A percentile compares a stretch with the other conserved stretches of the same genome.
phyloP scores from a whole-genome alignment of 2,888 invertebrate species.

The Amiota communis region DNA sequence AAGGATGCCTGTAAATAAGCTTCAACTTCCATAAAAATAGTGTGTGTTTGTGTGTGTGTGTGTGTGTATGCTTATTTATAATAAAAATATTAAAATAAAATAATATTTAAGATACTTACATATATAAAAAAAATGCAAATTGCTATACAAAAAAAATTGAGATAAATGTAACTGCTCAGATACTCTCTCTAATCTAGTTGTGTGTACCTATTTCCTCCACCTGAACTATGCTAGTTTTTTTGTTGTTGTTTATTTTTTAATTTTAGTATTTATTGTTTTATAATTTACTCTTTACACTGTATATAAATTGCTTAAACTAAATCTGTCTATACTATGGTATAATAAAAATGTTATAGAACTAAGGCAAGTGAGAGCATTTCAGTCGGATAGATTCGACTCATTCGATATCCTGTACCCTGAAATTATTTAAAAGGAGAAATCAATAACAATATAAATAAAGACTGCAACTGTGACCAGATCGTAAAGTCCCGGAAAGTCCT shows the following conservation, averaged over 20 bases:
- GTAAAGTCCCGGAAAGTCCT: too few relatives aligned
- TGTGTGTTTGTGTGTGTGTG: neutral
- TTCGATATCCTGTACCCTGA: too few relatives aligned
- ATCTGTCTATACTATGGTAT: too few relatives aligned
- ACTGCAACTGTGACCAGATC: too few relatives aligned
- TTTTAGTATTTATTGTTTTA: neutral
- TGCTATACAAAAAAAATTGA: neutral
- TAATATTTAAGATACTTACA: neutral
- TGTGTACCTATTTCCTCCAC: conserved; percentile 63
- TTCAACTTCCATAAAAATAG: neutral
- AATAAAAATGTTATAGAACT: too few relatives aligned
- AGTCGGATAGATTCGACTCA: too few relatives aligned
- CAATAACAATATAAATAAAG: too few relatives aligned
- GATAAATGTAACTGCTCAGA: conserved; percentile 17
- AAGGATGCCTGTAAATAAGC: conserved; percentile 23
- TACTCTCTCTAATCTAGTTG: conserved; percentile 33
- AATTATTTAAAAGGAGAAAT: too few relatives aligned
- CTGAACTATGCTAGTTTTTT: conserved; percentile 45
- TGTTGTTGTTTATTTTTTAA: neutral
- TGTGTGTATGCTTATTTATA: conserved; percentile 1
- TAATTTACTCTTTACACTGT: conserved; percentile 34
- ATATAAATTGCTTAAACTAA: conserved; percentile 22
- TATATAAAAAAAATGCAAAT: neutral
- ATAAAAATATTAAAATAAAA: neutral
- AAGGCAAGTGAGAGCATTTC: too few relatives aligned